phyloP scores from a whole-genome alignment of 2,797 vertebrate species.

The Protonibea diacanthus region DNA sequence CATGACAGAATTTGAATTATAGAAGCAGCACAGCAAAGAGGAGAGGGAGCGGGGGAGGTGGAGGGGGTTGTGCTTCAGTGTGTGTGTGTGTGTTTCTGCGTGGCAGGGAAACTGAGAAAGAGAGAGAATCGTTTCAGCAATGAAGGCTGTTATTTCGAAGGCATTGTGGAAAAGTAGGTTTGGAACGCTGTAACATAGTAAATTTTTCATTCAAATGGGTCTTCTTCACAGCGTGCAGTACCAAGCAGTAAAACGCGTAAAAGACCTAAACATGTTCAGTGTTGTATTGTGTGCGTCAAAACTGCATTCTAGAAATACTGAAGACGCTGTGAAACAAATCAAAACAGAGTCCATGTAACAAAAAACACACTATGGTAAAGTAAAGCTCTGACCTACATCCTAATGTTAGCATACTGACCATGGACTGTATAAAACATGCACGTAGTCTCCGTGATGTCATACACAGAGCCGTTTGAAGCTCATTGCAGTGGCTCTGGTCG shows the following conservation, averaged over 20 bases:
- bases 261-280: constrained; percentile 6
- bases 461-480: too few species aligned
- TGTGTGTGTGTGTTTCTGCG: constrained; percentile 51
- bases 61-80: constrained; percentile 52
- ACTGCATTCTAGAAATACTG: not conserved
- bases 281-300: not conserved
- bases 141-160: constrained; percentile 80
- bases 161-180: constrained; percentile 64
- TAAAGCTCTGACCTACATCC: not conserved
- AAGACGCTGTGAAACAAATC: not conserved
- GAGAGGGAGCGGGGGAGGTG: constrained; percentile 61
- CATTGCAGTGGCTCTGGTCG: too few species aligned
- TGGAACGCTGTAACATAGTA: constrained; percentile 46
- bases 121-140: constrained; percentile 68
- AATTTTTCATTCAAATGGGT: constrained; percentile 49
- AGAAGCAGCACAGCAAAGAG: constrained; percentile 84
- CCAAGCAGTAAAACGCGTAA: constrained; percentile 9
- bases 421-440: too few species aligned
- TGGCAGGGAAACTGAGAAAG: constrained; percentile 44
- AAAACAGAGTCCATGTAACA: not conserved
- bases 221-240: constrained; percentile 24
- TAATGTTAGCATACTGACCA: not conserved
- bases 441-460: too few species aligned
- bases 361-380: not conserved
- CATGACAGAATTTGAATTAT: constrained; percentile 91